Evolutionary conservation across 2,888 invertebrate species (phyloP), one percentile per base, ranked within the genome.

Genomic region (Pseudoips prasinana): DNA sequence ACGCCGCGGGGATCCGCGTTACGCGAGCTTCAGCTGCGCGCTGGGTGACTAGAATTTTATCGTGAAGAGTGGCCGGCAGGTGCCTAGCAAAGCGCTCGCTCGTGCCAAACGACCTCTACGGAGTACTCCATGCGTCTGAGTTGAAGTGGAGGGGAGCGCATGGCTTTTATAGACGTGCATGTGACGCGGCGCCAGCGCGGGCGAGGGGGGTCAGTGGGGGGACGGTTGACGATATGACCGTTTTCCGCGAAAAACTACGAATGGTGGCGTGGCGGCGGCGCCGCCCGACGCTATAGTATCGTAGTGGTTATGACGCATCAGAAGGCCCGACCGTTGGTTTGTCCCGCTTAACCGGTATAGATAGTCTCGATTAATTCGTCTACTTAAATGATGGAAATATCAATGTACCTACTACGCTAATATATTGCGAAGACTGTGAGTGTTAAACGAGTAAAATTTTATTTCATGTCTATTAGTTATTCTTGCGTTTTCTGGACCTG

Each of bases 21-120:
- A 73, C 70, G 82, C 86, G 80, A 85, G 82, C 79, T 73, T 61
- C 71, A 81, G 86, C 82, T 85, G 77, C 87, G 80, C 81, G 84
- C 70, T 84, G 80, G 79, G 76, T 89, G 88, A 89, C 89, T 89
- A 89, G 89, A 89, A 77, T 85, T 70, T 64, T 77, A 74, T 80
- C 77, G 78, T 83, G 73, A 78, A 80, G 74, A 73, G 78, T 78
- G 85, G 87, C 87, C 83, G 89, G 89, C 89, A 89, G 89, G 89
- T 89, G 89, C 89, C 89, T 89, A 89, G 89, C 89, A 87, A 88
- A 89, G 89, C 88, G 86, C 85, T 85, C 86, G 89, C 89, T 89
- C 89, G 89, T 89, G 89, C 89, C 89, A 89, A 89, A 89, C 89
- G 78, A 89, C 89, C 89, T 89, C 89, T 86, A 89, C 89, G 86